Conservation (phyloP, 2,113 vertebrate species). For the Zosterops borbonicus region DNA sequence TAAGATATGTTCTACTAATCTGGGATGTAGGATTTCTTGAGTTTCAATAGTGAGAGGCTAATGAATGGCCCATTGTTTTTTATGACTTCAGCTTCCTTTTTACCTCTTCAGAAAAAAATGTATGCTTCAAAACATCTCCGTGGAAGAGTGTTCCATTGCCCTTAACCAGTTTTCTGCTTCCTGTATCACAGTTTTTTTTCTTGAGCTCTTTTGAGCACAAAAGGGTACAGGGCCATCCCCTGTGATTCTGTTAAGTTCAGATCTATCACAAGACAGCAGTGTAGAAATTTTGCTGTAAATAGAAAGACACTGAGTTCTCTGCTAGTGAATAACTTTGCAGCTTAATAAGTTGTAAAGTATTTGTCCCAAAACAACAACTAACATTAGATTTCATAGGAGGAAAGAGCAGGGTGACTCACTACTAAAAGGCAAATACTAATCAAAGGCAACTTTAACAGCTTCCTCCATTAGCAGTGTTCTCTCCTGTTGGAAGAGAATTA, state of each 20-base stretch:
- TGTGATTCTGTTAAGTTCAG: slow-evolving; percentile 10
- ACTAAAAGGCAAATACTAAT: not conserved
- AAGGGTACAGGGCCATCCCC: not conserved
- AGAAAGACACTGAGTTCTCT: slow-evolving; percentile 10
- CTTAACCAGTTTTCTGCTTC: not conserved
- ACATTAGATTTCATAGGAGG: slow-evolving; percentile 10
- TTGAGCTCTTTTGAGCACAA: not conserved
- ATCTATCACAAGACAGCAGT: slow-evolving; percentile 5
- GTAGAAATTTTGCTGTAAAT: slow-evolving; percentile 28
- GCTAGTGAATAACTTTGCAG: slow-evolving; percentile 7
- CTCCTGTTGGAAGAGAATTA: not conserved
- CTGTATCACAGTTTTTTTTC: not conserved
- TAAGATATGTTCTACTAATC: not conserved
- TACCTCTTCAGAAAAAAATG: not conserved
- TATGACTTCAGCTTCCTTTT: not conserved
- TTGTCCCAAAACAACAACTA: slow-evolving; percentile 35
- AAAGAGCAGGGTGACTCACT: slow-evolving; percentile 9
- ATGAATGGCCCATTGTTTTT: not conserved
- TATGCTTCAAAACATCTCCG: not conserved
- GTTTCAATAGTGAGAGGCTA: not conserved
- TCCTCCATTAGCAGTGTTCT: not conserved
- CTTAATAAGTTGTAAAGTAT: slow-evolving; percentile 2
- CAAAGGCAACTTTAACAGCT: not conserved
- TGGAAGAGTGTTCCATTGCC: not conserved
- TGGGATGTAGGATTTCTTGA: not conserved